phyloP scores from a whole-genome alignment of 92 coral and sea anemone genomes.

The Pocillopora meandrina region DNA sequence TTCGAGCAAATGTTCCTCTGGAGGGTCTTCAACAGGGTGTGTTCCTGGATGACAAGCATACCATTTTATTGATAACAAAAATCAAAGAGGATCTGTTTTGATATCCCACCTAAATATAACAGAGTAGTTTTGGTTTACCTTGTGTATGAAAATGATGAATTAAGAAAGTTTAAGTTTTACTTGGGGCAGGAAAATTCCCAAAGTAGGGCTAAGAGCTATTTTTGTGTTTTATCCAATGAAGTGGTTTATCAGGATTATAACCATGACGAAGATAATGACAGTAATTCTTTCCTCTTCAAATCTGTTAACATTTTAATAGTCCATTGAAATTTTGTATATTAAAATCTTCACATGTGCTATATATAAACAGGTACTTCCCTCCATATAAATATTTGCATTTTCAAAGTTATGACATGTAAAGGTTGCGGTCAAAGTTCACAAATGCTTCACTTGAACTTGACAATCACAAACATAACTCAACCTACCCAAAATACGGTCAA shows the following conservation, averaged over 20 bases:
- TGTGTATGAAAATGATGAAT: too few species aligned
- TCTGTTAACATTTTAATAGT: not conserved
- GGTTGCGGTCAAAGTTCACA: too few species aligned
- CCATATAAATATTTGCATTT: too few species aligned
- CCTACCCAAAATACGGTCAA: slow-evolving; percentile 40
- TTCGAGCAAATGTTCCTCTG: slow-evolving; percentile 45
- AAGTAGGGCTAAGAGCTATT: too few species aligned
- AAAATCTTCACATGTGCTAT: not conserved
- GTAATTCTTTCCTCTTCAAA: not conserved
- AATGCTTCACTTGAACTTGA: too few species aligned
- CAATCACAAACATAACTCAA: slow-evolving; percentile 9
- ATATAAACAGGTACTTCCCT: not conserved
- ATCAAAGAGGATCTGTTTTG: too few species aligned
- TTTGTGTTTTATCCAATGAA: slow-evolving; percentile 22
- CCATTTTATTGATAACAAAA: slow-evolving; percentile 53
- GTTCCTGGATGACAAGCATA: slow-evolving; percentile 48
- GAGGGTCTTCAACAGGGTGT: slow-evolving; percentile 55
- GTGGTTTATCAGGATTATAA: slow-evolving; percentile 11
- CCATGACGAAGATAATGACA: not conserved
- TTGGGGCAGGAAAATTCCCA: too few species aligned
- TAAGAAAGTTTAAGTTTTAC: too few species aligned
- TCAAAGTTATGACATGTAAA: too few species aligned
- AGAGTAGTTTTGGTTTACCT: too few species aligned
- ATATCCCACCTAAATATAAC: too few species aligned
- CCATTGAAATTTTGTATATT: not conserved